Evolutionary conservation across 2,888 invertebrate species (phyloP), one percentile per base, ranked within the genome.

Genomic region (Nysson spinosus): DNA sequence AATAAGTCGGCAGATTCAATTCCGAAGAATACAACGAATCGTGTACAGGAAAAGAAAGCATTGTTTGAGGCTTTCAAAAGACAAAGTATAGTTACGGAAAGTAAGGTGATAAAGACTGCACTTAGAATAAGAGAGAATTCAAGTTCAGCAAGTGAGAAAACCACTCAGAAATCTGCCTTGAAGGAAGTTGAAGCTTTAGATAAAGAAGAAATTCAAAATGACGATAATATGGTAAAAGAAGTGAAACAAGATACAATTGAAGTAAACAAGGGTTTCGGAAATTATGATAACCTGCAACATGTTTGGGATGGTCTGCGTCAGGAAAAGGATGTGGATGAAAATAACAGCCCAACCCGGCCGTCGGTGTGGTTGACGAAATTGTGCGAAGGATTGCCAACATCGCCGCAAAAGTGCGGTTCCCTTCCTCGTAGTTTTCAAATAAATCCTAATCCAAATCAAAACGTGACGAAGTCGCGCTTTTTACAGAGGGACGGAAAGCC

Each of bases 341-440:
- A 78, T 34, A 88, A 88, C 55, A 88, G 88, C 55, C 93, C 93
- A 0, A 93, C 91, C 19, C 88, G 90, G 3, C 92, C 93, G 2
- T 92, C 92, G 52, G 91, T 93, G 57, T 93, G 93, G 93, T 83
- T 93, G 17, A 93, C 92, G 70, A 91, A 92, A 51, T 92, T 93
- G 72, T 91, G 91, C 71, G 92, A 92, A 74, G 92, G 92, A 79
- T 89, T 94, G 51, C 93, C 91, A 40, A 91, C 91, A 3, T 90
- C 91, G 0, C 89, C 90, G 49, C 91, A 91, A 80, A 95, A 95
- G 84, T 92, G 93, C 9, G 95, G 94, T 16, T 94, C 94, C 0
- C 85, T 95, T 51, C 94, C 95, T 0, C 89, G 95, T 75, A 94
- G 94, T 78, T 95, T 95, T 77, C 94, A 94, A 86, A 89, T 92